Conservation (phyloP, 1,140 invertebrate species). For the Drosophila ambigua region DNA sequence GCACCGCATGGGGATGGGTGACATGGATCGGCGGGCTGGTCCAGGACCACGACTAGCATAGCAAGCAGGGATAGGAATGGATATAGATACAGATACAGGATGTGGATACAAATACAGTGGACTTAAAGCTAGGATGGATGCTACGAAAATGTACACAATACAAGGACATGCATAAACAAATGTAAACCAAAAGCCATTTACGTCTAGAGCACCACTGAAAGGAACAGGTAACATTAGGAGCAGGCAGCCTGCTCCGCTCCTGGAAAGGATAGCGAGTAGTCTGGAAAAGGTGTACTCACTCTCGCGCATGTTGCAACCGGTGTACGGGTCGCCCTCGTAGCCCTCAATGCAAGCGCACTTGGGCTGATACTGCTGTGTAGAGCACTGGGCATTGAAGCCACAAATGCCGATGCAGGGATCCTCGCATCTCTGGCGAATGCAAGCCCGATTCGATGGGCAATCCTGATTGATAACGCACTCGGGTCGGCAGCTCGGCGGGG, state of each 20-base stretch:
- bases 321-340: slow-evolving; percentile 93
- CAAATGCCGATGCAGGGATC: slow-evolving; percentile 94
- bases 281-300: slow-evolving; percentile 85
- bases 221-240: slow-evolving; percentile 71
- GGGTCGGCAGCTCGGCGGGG: slow-evolving; percentile 90
- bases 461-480: slow-evolving; percentile 92
- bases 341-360: slow-evolving; percentile 90
- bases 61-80: slow-evolving; percentile 57
- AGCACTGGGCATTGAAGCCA: slow-evolving; percentile 91
- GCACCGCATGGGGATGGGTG: slow-evolving; percentile 93
- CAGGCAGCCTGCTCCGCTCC: slow-evolving; percentile 22
- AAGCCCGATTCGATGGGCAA: slow-evolving; percentile 91
- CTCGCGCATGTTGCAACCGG: slow-evolving; percentile 88
- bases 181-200: slow-evolving; percentile 65
- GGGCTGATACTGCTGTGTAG: slow-evolving; percentile 90
- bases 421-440: slow-evolving; percentile 89
- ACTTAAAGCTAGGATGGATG: slow-evolving; percentile 50
- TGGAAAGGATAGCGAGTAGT: slow-evolving; percentile 42
- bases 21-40: slow-evolving; percentile 86
- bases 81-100: slow-evolving; percentile 42
- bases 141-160: slow-evolving; percentile 61
- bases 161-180: slow-evolving; percentile 61
- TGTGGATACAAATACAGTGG: slow-evolving; percentile 32
- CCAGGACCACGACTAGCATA: slow-evolving; percentile 77
- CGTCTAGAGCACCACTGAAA: slow-evolving; percentile 77